These are phyloP conservation scores for Dendronephthya gigantea DNA, from an alignment of 64 coral and sea anemone genomes.

Conservation along the genomic window DNA sequence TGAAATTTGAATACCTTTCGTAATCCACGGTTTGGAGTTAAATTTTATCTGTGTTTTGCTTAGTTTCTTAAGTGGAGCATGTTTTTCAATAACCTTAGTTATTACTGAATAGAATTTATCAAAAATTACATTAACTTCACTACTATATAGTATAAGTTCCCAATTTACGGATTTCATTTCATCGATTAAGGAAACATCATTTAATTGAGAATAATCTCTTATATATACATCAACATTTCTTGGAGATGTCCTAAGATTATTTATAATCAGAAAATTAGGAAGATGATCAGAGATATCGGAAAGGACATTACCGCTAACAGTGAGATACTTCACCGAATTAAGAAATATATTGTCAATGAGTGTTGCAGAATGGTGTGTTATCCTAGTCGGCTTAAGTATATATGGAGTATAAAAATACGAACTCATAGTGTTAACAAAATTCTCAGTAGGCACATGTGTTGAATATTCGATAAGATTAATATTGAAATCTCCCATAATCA, in stretches of 20 bases:
- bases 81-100: slow-evolving; percentile 6
- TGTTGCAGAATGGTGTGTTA: neutral
- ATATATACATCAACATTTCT: neutral
- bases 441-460: too few species aligned
- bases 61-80: neutral
- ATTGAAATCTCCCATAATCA: too few species aligned
- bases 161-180: neutral
- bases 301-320: neutral
- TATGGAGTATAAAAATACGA: too few species aligned
- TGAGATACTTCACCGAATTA: neutral
- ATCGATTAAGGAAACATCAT: neutral
- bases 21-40: neutral
- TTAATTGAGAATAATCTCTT: slow-evolving; percentile 8
- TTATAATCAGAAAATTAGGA: neutral
- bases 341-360: slow-evolving; percentile 18
- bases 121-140: neutral
- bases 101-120: neutral
- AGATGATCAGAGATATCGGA: neutral
- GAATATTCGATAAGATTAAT: too few species aligned
- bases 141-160: neutral
- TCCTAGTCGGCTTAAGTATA: neutral
- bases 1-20: neutral
- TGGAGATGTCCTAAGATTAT: neutral
- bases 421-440: too few species aligned
- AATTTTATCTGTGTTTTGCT: neutral